Evolutionary conservation across 2,888 invertebrate genomes (phyloP), one percentile per base, ranked within the genome.

Genomic region (Frankliniella intonsa): DNA sequence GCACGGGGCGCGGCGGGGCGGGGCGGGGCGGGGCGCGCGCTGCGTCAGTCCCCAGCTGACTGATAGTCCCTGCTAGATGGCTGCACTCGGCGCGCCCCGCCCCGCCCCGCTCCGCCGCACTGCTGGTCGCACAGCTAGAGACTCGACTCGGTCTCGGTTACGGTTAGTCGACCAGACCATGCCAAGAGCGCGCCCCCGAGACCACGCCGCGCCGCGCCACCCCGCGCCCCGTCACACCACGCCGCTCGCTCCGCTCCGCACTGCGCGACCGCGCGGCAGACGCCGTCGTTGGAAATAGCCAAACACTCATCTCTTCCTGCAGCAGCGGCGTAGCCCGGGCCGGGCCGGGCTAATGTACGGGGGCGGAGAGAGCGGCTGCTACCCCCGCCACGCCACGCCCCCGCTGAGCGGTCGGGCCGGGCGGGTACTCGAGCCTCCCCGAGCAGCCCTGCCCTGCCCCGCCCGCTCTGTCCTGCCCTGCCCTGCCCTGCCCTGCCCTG

Each of bases 271-370:
- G 9, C 62, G 62, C 62, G 62, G 62, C 62, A 69, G 69, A 69
- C 69, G 69, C 69, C 69, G 69, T 22, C 55, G 55, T 69, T 69
- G n/a, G 69, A 69, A 69, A 69, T 69, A 69, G 69, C 69, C 69
- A 22, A 69, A 69, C 69, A 69, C 69, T 69, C 69, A 69, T 69
- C n/a, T 22, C 69, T 69, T 69, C 69, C 69, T 69, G 69, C 69
- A 22, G 69, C 69, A 69, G 62, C 14, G 62, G 62, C 62, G 62
- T 62, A 62, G 62, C 17, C 62, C 11, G 62, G 38, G 38, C 38
- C 14, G 14, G 62, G 0, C 62, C 11, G 62, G 38, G 38, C 38
- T 3, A 38, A 38, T 38, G 38, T 38, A 38, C 38, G 38, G 38
- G 38, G 38, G 38, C 38, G 38, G 38, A 3, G 38, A 38, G 38